Conservation (phyloP, 2,797 vertebrate species). For the Esox lucius region DNA sequence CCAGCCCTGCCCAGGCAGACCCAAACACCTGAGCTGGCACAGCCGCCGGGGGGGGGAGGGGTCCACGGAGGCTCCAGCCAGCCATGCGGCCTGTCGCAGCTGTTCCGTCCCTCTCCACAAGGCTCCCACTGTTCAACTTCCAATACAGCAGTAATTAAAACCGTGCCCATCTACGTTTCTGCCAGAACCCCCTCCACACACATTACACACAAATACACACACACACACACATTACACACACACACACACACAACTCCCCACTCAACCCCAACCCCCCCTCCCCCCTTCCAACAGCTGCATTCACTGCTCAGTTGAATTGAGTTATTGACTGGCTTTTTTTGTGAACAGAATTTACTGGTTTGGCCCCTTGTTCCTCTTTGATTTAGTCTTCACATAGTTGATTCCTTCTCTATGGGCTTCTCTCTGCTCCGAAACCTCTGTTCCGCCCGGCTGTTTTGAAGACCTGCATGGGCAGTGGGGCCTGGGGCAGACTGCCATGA, state of each 20-base stretch:
- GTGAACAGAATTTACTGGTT: slow-evolving; percentile 38
- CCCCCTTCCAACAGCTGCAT: slow-evolving; percentile 22
- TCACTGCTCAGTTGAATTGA: slow-evolving; percentile 34
- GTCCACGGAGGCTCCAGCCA: neutral
- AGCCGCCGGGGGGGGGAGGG: slow-evolving; percentile 23
- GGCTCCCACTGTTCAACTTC: slow-evolving; percentile 64
- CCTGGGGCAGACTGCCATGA: slow-evolving; percentile 8
- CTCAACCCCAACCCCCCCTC: neutral
- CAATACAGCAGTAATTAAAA: slow-evolving; percentile 67
- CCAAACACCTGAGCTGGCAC: slow-evolving; percentile 71
- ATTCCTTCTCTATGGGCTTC: slow-evolving; percentile 33
- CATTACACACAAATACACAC: slow-evolving; percentile 21
- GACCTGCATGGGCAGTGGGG: neutral
- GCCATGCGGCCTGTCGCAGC: slow-evolving; percentile 57
- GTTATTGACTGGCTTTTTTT: slow-evolving; percentile 39
- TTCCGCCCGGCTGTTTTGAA: neutral
- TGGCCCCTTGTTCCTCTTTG: slow-evolving; percentile 23
- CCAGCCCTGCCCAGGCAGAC: slow-evolving; percentile 59
- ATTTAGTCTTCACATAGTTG: slow-evolving; percentile 38
- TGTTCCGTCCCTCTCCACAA: slow-evolving; percentile 70
- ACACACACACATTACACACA: slow-evolving; percentile 21
- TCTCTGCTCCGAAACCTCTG: neutral
- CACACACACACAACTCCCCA: slow-evolving; percentile 13
- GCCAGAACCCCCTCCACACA: slow-evolving; percentile 41
- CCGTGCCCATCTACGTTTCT: slow-evolving; percentile 44